phyloP scores from a whole-genome alignment of 2,113 vertebrate species.

The Silurus meridionalis region DNA sequence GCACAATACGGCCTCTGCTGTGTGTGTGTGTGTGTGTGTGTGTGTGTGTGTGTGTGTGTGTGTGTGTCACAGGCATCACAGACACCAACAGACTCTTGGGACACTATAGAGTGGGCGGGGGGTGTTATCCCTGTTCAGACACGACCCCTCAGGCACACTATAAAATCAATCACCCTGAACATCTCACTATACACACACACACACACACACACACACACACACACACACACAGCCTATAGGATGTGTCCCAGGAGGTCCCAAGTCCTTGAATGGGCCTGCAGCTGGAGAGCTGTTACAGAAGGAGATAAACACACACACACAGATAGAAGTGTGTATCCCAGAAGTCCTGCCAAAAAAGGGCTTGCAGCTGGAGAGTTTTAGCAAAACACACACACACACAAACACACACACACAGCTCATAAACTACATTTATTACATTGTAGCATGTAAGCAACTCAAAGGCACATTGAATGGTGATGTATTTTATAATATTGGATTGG shows the following conservation, averaged over 20 bases:
- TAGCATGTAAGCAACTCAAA: too few species aligned
- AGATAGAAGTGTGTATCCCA: too few species aligned
- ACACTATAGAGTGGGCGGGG: not conserved
- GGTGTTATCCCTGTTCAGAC: slow-evolving; percentile 11
- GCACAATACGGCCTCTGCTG: slow-evolving; percentile 7
- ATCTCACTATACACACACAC: slow-evolving; percentile 23
- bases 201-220: slow-evolving; percentile 34
- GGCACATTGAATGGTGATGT: too few species aligned
- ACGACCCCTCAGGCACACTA: slow-evolving; percentile 20
- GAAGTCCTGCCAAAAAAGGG: too few species aligned
- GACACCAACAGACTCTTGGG: slow-evolving; percentile 29
- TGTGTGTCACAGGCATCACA: slow-evolving; percentile 14
- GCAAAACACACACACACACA: not conserved
- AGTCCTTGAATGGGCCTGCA: slow-evolving; percentile 1
- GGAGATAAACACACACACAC: not conserved
- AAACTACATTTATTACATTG: not conserved
- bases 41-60: slow-evolving; percentile 26
- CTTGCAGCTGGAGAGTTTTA: not conserved
- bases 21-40: slow-evolving; percentile 29
- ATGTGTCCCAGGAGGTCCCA: not conserved
- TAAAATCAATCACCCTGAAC: slow-evolving; percentile 32
- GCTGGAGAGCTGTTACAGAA: not conserved
- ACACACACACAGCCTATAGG: slow-evolving; percentile 1
- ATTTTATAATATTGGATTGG: too few species aligned
- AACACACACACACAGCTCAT: not conserved